Percentiles rank a stretch among this genome's conserved stretches.
Evolutionary conservation across 2,888 invertebrate species (phyloP).

Genomic region (Anthophora plumipes): DNA sequence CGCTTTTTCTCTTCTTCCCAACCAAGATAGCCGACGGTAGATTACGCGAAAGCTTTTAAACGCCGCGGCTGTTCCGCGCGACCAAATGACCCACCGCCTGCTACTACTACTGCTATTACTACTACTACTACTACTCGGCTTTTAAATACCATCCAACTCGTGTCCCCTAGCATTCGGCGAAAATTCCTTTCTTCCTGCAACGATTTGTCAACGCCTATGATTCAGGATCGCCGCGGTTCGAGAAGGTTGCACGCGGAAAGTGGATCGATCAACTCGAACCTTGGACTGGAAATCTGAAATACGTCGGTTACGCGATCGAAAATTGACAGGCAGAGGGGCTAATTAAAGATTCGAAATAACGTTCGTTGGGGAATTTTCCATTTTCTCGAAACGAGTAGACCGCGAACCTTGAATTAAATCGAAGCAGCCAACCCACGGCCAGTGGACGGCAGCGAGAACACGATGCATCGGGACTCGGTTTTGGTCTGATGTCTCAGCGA

Average conservation of each 20-base stretch:
- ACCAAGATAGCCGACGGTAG: neutral
- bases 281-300: constrained; percentile 28
- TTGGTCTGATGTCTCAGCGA: constrained; percentile 44
- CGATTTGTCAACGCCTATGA: too few relatives aligned
- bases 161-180: too few relatives aligned
- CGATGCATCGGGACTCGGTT: constrained; percentile 24
- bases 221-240: too few relatives aligned
- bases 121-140: too few relatives aligned
- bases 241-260: constrained; percentile 33
- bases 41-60: constrained; percentile 10
- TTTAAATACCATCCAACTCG: too few relatives aligned
- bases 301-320: constrained; percentile 25
- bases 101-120: too few relatives aligned
- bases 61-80: neutral
- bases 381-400: constrained; percentile 6
- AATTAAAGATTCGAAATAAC: constrained; percentile 30
- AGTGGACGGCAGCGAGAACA: neutral
- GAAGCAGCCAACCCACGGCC: neutral
- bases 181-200: too few relatives aligned
- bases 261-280: constrained; percentile 42
- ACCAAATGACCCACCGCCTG: neutral
- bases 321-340: constrained; percentile 37
- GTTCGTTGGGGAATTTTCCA: too few relatives aligned
- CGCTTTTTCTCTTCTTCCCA: constrained; percentile 38
- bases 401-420: constrained; percentile 35